Evolutionary conservation across 92 coral and sea anemone genomes (phyloP), one percentile per base, ranked within the genome.

Genomic region (Porites divaricata): DNA sequence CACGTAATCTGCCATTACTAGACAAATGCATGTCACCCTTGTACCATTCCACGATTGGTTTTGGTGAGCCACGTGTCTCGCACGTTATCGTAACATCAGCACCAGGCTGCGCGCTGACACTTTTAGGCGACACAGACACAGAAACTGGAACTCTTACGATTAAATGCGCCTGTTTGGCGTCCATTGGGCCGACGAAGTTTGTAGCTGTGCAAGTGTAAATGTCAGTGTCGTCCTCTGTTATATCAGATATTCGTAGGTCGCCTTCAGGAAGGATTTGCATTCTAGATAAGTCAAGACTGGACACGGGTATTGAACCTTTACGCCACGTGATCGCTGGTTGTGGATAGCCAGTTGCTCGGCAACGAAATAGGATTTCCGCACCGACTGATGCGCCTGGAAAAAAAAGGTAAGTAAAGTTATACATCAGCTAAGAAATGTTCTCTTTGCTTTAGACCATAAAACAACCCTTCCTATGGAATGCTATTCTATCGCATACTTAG

Each of bases 281-380:
- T 25, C 95, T 87, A 15, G 89, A 83, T 63, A 73, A 68, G 12
- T 95, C 97, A 69, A 94, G 81, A n/a, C 87, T 84, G 45, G 88
- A 79, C 41, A 97, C 94, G 7, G 93, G 94, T 22, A 85, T 58
- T 20, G 79, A 35, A 50, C 93, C 98, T 83, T 89, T 97, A 8
- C 93, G 89, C 99, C 99, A 97, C 79, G 89, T 91, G 65, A 93
- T 82, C 9, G 62, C 67, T 1, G 99, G 98, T 35, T 63, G 58
- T 67, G 99, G 99, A 75, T 72, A 70, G 1, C 98, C 99, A 41
- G 88, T 90, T 17, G 98, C 97, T 51, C 90, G 78, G 59, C 99
- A 97, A 49, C 92, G 89, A 52, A 97, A 61, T 41, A 75, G 52
- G 22, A 89, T 92, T 61, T 93, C 93, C 8, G 91, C 81, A 11